These are phyloP conservation scores for Acronicta leporina DNA, from an alignment of 2,888 invertebrate species.

Conservation along the genomic window DNA sequence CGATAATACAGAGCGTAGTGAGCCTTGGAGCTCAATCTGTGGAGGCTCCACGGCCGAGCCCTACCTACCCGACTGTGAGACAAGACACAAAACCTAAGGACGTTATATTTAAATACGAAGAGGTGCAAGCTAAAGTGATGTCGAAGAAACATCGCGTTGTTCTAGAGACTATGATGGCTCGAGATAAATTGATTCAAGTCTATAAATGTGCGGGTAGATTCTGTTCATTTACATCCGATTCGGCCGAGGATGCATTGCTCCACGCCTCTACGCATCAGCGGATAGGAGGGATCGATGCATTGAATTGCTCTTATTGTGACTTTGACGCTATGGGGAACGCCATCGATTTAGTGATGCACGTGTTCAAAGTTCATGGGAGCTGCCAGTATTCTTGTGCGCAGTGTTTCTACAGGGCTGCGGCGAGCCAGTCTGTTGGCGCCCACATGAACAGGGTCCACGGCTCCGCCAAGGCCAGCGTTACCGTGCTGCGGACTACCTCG, in stretches of 20 bases:
- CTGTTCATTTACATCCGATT: constrained; percentile 79
- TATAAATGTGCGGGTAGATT: constrained; percentile 84
- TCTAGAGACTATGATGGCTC: constrained; percentile 83
- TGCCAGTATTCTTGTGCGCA: constrained; percentile 90
- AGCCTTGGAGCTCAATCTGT: constrained; percentile 77
- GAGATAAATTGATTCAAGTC: constrained; percentile 79
- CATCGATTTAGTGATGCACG: constrained; percentile 87
- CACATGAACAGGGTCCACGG: constrained; percentile 86
- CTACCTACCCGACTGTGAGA: constrained; percentile 52
- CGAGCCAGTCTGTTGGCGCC: constrained; percentile 89
- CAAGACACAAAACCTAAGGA: constrained; percentile 39
- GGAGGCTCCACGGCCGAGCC: constrained; percentile 53
- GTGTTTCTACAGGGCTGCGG: constrained; percentile 91
- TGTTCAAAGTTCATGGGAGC: constrained; percentile 89
- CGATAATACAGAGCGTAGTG: constrained; percentile 87
- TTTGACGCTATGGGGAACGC: constrained; percentile 73
- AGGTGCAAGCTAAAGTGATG: constrained; percentile 75
- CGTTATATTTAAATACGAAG: constrained; percentile 71
- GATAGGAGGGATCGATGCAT: constrained; percentile 77
- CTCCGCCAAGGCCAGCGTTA: constrained; percentile 41
- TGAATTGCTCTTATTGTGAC: constrained; percentile 90
- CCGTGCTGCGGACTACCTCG: constrained; percentile 61
- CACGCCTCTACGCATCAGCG: constrained; percentile 80
- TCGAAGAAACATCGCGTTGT: constrained; percentile 78
- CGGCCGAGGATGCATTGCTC: constrained; percentile 72